Evolutionary conservation across 2,888 invertebrate species (phyloP).

Genomic region (Caradrina clavipalpis): DNA sequence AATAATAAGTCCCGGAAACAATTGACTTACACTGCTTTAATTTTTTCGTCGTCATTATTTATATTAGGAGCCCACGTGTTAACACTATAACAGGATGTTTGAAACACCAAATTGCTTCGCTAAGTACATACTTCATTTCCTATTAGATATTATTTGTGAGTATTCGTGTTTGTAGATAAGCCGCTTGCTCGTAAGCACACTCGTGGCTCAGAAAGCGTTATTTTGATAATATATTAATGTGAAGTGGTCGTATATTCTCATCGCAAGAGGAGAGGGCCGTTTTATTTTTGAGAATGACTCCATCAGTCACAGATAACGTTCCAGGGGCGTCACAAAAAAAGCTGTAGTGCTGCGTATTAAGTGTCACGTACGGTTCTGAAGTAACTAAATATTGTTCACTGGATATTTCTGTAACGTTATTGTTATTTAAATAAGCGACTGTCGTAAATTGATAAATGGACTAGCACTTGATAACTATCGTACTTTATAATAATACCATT

Average conservation of each 20-base stretch:
- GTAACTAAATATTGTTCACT: slow-evolving; percentile 84
- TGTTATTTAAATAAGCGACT: slow-evolving; percentile 69
- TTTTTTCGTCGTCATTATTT: slow-evolving; percentile 85
- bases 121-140: slow-evolving; percentile 86
- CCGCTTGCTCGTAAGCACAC: slow-evolving; percentile 68
- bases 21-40: slow-evolving; percentile 77
- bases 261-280: slow-evolving; percentile 79
- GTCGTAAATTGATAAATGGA: slow-evolving; percentile 67
- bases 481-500: slow-evolving; percentile 35
- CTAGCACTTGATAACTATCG: slow-evolving; percentile 28
- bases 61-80: slow-evolving; percentile 84
- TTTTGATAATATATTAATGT: slow-evolving; percentile 88
- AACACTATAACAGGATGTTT: slow-evolving; percentile 88
- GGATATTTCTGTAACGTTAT: slow-evolving; percentile 78
- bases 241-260: slow-evolving; percentile 84
- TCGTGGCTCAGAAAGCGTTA: slow-evolving; percentile 78
- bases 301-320: slow-evolving; percentile 88
- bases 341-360: slow-evolving; percentile 78
- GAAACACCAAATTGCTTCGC: slow-evolving; percentile 80
- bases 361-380: slow-evolving; percentile 80
- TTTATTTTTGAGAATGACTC: slow-evolving; percentile 90
- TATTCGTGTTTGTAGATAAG: slow-evolving; percentile 83
- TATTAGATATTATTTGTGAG: slow-evolving; percentile 86
- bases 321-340: slow-evolving; percentile 80
- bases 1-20: slow-evolving; percentile 75